phyloP scores from a whole-genome alignment of 2,888 invertebrate genomes.

The Nymphalis urticae region DNA sequence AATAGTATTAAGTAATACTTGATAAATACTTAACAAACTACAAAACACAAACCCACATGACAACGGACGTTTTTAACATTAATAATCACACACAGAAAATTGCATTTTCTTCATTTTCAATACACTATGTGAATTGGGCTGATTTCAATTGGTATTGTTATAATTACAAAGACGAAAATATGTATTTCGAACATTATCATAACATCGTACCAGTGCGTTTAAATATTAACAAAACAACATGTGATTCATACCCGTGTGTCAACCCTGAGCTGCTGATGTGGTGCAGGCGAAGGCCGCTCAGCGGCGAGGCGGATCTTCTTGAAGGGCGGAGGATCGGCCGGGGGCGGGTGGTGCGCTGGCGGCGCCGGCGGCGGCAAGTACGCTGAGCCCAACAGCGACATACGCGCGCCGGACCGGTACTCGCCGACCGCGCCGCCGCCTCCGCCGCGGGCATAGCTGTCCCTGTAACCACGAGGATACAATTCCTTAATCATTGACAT shows the following conservation, averaged over 20 bases:
- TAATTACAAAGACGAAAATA: too few relatives aligned
- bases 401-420: slow-evolving; percentile 67
- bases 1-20: too few relatives aligned
- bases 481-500: neutral
- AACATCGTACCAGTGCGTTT: neutral
- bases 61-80: too few relatives aligned
- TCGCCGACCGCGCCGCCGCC: slow-evolving; percentile 65
- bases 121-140: too few relatives aligned
- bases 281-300: slow-evolving; percentile 65
- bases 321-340: slow-evolving; percentile 83
- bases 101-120: too few relatives aligned
- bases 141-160: too few relatives aligned
- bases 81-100: too few relatives aligned
- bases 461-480: slow-evolving; percentile 50
- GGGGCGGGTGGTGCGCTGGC: slow-evolving; percentile 72
- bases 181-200: too few relatives aligned
- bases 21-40: too few relatives aligned
- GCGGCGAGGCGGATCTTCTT: slow-evolving; percentile 85
- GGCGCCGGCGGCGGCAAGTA: slow-evolving; percentile 78
- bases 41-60: too few relatives aligned
- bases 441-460: slow-evolving; percentile 67
- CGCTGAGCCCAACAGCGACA: slow-evolving; percentile 81
- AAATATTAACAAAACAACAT: neutral
- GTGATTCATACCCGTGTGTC: slow-evolving; percentile 79
- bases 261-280: slow-evolving; percentile 83